Percentiles rank a stretch among this genome's conserved stretches.
Evolutionary conservation across 2,888 invertebrate genomes (phyloP).

Genomic region (Chrysomela aeneicollis): DNA sequence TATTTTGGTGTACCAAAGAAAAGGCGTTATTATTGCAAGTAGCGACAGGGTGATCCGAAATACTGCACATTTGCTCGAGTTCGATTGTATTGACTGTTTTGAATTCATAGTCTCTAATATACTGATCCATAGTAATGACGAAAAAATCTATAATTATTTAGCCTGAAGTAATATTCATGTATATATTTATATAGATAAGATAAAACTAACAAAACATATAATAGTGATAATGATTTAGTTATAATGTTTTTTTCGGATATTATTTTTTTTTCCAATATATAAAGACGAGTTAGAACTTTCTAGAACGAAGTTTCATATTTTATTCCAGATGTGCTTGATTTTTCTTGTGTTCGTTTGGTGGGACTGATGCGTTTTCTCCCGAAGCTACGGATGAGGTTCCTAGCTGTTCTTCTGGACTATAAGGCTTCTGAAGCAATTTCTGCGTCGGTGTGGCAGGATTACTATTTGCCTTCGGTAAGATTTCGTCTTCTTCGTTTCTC

Average conservation of each 20-base stretch:
- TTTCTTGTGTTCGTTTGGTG: conserved; percentile 10
- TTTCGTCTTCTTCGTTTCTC: conserved; percentile 12
- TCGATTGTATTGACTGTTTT: conserved; percentile 20
- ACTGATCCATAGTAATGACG: conserved; percentile 17
- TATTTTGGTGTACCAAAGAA: conserved; percentile 16
- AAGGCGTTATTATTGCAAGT: conserved; percentile 12
- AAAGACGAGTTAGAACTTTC: conserved; percentile 2
- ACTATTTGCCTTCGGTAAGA: conserved; percentile 16
- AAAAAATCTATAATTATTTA: conserved; percentile 4
- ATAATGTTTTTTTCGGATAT: neutral
- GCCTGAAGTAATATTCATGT: neutral
- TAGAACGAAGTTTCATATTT: conserved; percentile 16
- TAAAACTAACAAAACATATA: conserved; percentile 4
- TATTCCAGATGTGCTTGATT: conserved; percentile 2
- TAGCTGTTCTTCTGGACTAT: conserved; percentile 13
- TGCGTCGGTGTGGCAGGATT: conserved; percentile 15
- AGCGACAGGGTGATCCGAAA: conserved; percentile 6
- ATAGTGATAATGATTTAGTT: conserved; percentile 1
- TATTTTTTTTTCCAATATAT: conserved; percentile 17
- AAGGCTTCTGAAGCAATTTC: conserved; percentile 5
- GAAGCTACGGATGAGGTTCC: conserved; percentile 11
- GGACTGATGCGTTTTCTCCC: conserved; percentile 10
- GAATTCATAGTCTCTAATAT: conserved; percentile 19
- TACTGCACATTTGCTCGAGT: conserved; percentile 14
- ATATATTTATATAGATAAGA: conserved; percentile 9